Evolutionary conservation across 1,140 invertebrate species (phyloP).

Genomic region (Augochlora pura): DNA sequence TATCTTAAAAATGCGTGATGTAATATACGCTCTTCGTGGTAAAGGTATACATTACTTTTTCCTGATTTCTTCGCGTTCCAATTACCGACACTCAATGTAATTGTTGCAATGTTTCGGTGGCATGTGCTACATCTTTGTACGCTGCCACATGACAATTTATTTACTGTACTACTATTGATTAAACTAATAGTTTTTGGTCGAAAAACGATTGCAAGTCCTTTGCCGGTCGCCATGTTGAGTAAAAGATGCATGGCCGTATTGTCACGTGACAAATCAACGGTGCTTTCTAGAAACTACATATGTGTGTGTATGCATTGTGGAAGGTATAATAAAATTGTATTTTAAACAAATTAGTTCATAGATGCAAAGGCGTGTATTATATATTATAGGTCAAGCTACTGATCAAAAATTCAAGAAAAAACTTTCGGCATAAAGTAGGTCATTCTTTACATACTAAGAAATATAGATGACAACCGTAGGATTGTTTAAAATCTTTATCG

Average conservation of each 20-base stretch:
- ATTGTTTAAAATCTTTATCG: background rate
- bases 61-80: slow-evolving; percentile 57
- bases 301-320: background rate
- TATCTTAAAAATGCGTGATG: slow-evolving; percentile 62
- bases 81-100: slow-evolving; percentile 59
- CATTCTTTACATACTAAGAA: no score
- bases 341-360: no score
- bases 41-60: slow-evolving; percentile 69
- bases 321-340: background rate
- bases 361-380: no score
- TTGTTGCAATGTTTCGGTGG: slow-evolving; percentile 61
- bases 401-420: no score
- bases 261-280: slow-evolving; percentile 15
- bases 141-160: slow-evolving; percentile 56
- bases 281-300: slow-evolving; percentile 8
- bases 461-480: no score
- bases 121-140: slow-evolving; percentile 64
- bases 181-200: slow-evolving; percentile 70
- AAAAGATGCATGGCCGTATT: slow-evolving; percentile 69
- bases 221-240: slow-evolving; percentile 78
- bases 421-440: no score
- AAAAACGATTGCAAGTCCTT: slow-evolving; percentile 73
- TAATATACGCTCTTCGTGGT: slow-evolving; percentile 60
- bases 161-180: slow-evolving; percentile 70
- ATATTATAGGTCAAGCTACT: no score